Evolutionary conservation across 35 echinoderm and acorn worm genomes (phyloP).

Genomic region (Nesometra sesokonis): DNA sequence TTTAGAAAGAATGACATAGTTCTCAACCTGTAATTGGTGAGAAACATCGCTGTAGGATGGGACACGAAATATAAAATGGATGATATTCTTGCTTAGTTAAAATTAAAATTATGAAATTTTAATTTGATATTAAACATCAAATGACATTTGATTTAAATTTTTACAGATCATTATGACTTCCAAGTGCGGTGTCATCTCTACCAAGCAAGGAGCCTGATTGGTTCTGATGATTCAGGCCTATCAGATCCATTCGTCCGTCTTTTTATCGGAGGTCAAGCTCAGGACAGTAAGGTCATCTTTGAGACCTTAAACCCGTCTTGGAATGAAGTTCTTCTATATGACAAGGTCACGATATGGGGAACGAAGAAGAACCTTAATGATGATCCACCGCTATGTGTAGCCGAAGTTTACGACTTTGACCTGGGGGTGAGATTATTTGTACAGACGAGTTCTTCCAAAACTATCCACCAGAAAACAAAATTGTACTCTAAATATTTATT

Average conservation of each 20-base stretch:
- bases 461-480: no score
- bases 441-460: no score
- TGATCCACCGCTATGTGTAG: neutral
- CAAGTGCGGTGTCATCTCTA: slow-evolving; percentile 1
- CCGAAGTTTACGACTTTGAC: slow-evolving; percentile 3
- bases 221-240: slow-evolving; percentile 2
- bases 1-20: no score
- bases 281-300: neutral
- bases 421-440: neutral
- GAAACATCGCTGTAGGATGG: no score
- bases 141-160: neutral
- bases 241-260: slow-evolving; percentile 1
- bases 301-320: neutral
- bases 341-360: neutral
- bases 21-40: no score
- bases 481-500: no score
- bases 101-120: no score
- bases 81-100: no score
- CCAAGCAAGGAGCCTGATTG: slow-evolving; percentile 1
- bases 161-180: neutral
- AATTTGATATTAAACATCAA: no score
- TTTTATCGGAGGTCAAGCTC: neutral
- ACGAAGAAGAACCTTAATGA: neutral
- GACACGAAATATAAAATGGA: no score
- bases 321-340: neutral